Base-by-base conservation (phyloP, 2,113 vertebrate species). In the Hyaena hyaena region DNA sequence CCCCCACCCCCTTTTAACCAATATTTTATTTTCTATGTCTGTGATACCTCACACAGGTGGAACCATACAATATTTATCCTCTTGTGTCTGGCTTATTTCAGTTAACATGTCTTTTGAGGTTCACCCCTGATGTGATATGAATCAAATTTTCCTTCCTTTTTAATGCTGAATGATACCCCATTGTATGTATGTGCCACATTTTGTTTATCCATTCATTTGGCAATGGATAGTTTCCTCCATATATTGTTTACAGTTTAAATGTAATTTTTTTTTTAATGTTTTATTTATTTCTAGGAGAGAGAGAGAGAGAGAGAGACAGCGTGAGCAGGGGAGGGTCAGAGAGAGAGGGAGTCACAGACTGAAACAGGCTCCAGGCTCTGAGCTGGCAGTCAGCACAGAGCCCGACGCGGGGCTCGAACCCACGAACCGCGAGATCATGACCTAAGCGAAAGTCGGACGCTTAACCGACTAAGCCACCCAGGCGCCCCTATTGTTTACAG, bases 91-190 rank as follows among this genome's bases (percentile, higher is more conserved):
- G 10, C 28, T 63, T 96, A 79, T 68, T 93, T 93, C 79, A 95
- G 14, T 76, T 95, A 94, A 6, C 21, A 24, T 19, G 4, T 90
- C 91, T 89, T 95, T 95, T 23, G 66, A 66, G 14, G 10, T 82
- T 66, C 73, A 63, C 85, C 48, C 39, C 15, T 95, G 26, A 74
- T 76, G 16, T 81, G n/a, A 3, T 50, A 28, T 71, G 12, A 83
- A 66, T 92, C 86, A 85, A 31, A 92, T 95, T 61, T 89, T 90
- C 83, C 82, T 95, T 93, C 50, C 58, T 73, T 76, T 95, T 95
- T 83, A 94, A 66, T 26, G 53, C 58, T 93, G 69, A 93, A 86
- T 86, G 71, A 86, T 82, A 95, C 69, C 83, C 80, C 65, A 68
- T 84, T 77, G 11, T 89, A 39, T 61, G 63, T 87, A 63, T 69